Evolutionary conservation across 2,797 vertebrate genomes (phyloP).

Genomic region (Esox lucius): DNA sequence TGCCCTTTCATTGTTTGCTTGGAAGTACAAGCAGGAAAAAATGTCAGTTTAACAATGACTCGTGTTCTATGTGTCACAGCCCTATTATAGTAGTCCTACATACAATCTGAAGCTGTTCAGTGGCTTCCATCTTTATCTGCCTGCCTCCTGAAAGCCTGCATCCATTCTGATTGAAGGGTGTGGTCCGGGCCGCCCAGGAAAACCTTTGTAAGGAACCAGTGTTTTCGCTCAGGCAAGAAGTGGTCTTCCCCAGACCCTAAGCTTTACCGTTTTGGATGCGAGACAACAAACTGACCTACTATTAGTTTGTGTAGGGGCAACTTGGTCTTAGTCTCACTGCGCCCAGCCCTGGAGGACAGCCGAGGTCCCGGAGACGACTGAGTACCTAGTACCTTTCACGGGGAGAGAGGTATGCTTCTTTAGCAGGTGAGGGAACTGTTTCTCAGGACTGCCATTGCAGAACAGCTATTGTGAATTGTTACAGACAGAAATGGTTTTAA

Average conservation of each 20-base stretch:
- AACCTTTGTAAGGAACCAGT: not conserved
- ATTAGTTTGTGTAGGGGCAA: too few species aligned
- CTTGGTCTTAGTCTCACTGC: not conserved
- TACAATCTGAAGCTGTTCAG: not conserved
- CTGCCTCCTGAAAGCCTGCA: not conserved
- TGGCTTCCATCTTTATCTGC: conserved; percentile 4
- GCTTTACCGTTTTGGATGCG: not conserved
- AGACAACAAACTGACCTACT: too few species aligned
- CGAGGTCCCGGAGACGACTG: not conserved
- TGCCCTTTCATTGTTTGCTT: not conserved
- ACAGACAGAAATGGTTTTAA: too few species aligned
- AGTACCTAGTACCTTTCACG: not conserved
- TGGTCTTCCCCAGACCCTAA: conserved; percentile 7
- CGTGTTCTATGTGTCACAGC: not conserved
- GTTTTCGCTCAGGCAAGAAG: not conserved
- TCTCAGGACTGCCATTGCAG: too few species aligned
- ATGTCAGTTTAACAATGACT: conserved; percentile 18
- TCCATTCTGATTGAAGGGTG: conserved; percentile 60
- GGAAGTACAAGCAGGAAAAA: conserved; percentile 4
- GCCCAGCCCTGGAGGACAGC: not conserved
- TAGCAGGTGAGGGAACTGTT: conserved; percentile 6
- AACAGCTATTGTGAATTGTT: too few species aligned
- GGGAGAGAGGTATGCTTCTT: not conserved
- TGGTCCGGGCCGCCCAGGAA: conserved; percentile 46
- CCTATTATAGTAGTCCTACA: not conserved